These are phyloP conservation scores for Hypomecis punctinalis DNA, from an alignment of 2,888 invertebrate species.

Conservation along the genomic window DNA sequence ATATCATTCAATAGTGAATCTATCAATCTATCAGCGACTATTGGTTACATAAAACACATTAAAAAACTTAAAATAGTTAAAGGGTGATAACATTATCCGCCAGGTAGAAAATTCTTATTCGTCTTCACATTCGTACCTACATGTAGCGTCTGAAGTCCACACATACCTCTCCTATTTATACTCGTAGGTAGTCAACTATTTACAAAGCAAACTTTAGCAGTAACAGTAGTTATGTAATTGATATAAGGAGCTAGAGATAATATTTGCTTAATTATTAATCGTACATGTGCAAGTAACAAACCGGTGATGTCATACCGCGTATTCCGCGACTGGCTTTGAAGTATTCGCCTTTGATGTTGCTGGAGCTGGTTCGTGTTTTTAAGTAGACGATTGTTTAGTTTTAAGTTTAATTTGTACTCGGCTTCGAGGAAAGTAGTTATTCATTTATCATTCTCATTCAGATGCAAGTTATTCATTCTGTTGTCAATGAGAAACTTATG, in stretches of 20 bases:
- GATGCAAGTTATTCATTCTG: background rate
- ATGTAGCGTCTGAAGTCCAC: background rate
- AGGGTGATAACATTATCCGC: no score
- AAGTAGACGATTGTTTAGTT: background rate
- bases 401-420: slow-evolving; percentile 1
- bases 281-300: slow-evolving; percentile 26
- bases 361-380: slow-evolving; percentile 3
- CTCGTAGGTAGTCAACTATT: slow-evolving; percentile 6
- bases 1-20: no score
- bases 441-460: background rate
- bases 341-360: slow-evolving; percentile 21
- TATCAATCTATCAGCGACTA: no score
- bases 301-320: slow-evolving; percentile 36
- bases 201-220: slow-evolving; percentile 18
- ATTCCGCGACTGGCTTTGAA: slow-evolving; percentile 25
- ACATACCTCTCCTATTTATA: background rate
- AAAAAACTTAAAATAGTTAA: no score
- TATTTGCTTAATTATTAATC: slow-evolving; percentile 44
- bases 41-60: no score
- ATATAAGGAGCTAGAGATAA: slow-evolving; percentile 37
- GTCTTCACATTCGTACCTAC: no score
- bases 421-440: background rate
- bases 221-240: slow-evolving; percentile 36
- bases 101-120: no score
- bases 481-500: background rate